These are phyloP conservation scores for Agelaius tricolor DNA, from an alignment of 2,113 vertebrate genomes.

Conservation along the genomic window DNA sequence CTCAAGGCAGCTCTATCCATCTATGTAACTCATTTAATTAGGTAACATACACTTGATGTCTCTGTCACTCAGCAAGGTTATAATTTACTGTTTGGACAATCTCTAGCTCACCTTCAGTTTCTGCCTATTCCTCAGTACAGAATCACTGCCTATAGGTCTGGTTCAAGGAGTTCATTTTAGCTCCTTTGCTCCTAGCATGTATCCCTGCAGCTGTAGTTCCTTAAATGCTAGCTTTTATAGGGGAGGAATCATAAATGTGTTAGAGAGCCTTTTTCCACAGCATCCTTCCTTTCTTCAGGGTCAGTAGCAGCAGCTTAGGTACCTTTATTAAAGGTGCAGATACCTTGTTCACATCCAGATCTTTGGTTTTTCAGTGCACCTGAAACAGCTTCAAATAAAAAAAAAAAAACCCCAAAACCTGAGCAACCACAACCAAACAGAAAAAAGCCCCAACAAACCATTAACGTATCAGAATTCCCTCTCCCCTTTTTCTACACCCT, in stretches of 20 bases:
- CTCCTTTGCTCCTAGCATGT: not conserved
- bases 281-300: not conserved
- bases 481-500: not conserved
- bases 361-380: not conserved
- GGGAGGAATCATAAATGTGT: not conserved
- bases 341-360: not conserved
- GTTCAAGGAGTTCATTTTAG: not conserved
- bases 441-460: not conserved
- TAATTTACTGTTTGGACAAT: not conserved
- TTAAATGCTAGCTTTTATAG: not conserved
- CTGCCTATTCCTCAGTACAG: not conserved
- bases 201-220: not conserved
- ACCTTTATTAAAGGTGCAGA: not conserved
- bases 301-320: not conserved
- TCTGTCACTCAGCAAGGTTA: not conserved
- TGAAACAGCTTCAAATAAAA: not conserved
- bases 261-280: not conserved
- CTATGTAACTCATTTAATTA: not conserved
- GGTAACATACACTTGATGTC: not conserved
- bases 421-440: not conserved
- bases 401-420: too few relatives aligned
- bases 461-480: not conserved
- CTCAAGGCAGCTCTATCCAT: not conserved
- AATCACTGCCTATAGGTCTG: not conserved
- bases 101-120: not conserved